Conservation (phyloP, 2,888 invertebrate species). For the Prosopocoilus inquinatus region DNA sequence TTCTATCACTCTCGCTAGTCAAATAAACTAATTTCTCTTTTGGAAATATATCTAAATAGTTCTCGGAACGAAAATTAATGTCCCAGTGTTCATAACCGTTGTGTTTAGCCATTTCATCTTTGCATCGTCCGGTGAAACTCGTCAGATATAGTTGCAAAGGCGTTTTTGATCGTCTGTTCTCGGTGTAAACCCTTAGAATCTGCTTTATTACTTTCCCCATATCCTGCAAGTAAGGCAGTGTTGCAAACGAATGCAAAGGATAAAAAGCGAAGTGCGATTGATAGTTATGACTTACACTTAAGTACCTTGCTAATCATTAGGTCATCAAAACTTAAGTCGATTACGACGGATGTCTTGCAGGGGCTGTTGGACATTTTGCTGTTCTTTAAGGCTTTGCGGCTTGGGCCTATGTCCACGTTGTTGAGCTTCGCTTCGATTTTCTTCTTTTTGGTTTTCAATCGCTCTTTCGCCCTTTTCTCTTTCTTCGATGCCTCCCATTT, state of each 20-base stretch:
- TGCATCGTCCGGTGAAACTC: constrained; percentile 73
- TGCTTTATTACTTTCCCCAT: constrained; percentile 88
- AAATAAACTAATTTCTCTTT: constrained; percentile 84
- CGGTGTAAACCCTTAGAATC: constrained; percentile 84
- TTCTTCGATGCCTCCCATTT: constrained; percentile 72
- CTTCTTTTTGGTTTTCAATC: constrained; percentile 65
- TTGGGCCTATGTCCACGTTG: constrained; percentile 73
- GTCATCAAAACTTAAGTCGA: constrained; percentile 90
- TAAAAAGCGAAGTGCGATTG: background rate
- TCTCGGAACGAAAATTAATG: constrained; percentile 68
- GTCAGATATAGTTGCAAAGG: constrained; percentile 84
- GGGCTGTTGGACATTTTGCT: constrained; percentile 67
- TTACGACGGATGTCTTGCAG: constrained; percentile 70
- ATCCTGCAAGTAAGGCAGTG: constrained; percentile 54
- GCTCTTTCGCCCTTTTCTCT: constrained; percentile 70
- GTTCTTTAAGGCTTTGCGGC: constrained; percentile 75
- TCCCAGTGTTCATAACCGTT: constrained; percentile 93
- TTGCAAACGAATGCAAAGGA: background rate
- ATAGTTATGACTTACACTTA: background rate
- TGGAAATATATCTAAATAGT: constrained; percentile 69
- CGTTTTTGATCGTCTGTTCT: constrained; percentile 76
- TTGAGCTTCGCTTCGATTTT: constrained; percentile 67
- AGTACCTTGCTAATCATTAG: constrained; percentile 71
- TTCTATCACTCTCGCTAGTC: constrained; percentile 90
- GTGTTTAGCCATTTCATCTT: constrained; percentile 73